Conservation (phyloP, 2,113 vertebrate species). For the Catharus bicknelli region DNA sequence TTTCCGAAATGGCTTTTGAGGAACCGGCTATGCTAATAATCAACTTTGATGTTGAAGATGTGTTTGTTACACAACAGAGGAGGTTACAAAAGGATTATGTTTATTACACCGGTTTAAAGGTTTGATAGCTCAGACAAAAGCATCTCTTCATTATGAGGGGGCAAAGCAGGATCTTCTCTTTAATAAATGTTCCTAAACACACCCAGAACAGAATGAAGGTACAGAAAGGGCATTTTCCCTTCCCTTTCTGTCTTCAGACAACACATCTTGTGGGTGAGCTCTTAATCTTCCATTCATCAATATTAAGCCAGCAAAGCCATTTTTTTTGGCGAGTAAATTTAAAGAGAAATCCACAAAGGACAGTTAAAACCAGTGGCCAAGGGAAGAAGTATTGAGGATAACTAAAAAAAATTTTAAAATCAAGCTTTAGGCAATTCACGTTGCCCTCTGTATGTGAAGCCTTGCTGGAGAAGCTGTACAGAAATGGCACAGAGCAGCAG, state of each 20-base stretch:
- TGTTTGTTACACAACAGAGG: conserved; percentile 19
- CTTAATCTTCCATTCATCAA: neutral
- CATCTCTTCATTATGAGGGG: neutral
- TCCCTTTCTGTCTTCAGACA: neutral
- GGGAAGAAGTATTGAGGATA: neutral
- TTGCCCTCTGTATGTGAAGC: neutral
- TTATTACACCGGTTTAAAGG: conserved; percentile 13
- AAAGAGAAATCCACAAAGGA: neutral
- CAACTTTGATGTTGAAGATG: conserved; percentile 24
- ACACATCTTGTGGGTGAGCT: neutral
- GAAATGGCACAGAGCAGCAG: neutral
- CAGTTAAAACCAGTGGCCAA: neutral
- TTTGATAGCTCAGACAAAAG: conserved; percentile 15
- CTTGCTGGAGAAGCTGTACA: neutral
- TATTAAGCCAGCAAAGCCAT: neutral
- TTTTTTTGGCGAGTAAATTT: neutral
- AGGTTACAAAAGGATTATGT: conserved; percentile 32
- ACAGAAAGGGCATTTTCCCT: neutral
- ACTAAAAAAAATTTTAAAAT: neutral
- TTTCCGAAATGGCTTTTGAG: neutral
- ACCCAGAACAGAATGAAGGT: neutral
- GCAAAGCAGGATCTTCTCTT: neutral
- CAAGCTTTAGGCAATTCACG: neutral
- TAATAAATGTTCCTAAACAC: neutral
- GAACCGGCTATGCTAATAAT: conserved; percentile 29